phyloP scores from a whole-genome alignment of 2,797 vertebrate genomes.

The Tenualosa thibaudeaui region DNA sequence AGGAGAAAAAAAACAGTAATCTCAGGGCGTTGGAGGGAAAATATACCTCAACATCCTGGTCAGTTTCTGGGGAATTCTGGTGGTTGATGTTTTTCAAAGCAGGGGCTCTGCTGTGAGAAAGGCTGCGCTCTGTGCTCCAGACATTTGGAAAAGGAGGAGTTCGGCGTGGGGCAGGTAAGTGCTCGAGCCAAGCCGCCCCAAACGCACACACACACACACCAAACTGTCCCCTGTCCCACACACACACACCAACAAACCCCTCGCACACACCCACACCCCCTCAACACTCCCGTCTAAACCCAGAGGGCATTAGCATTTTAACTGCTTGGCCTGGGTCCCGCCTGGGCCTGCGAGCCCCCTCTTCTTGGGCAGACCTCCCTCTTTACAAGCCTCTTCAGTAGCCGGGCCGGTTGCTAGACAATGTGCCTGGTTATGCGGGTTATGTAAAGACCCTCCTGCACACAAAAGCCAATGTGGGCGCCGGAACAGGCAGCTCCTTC shows the following conservation, averaged over 20 bases:
- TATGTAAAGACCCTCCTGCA: slow-evolving; percentile 82
- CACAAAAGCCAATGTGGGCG: slow-evolving; percentile 79
- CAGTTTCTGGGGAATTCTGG: slow-evolving; percentile 58
- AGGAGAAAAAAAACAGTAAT: slow-evolving; percentile 37
- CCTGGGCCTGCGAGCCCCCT: slow-evolving; percentile 66
- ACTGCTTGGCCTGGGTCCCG: slow-evolving; percentile 59
- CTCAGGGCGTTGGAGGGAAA: slow-evolving; percentile 60
- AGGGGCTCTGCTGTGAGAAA: slow-evolving; percentile 52
- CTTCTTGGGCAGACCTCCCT: slow-evolving; percentile 27
- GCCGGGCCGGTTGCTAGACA: slow-evolving; percentile 78
- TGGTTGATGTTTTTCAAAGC: slow-evolving; percentile 50
- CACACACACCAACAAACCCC: neutral
- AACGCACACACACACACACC: neutral
- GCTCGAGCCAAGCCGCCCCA: neutral
- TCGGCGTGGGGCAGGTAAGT: slow-evolving; percentile 44
- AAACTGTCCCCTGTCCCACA: neutral
- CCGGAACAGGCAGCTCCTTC: slow-evolving; percentile 76
- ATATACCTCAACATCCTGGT: slow-evolving; percentile 69
- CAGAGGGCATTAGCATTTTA: slow-evolving; percentile 59
- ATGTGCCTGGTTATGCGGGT: slow-evolving; percentile 80
- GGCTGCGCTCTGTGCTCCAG: slow-evolving; percentile 61
- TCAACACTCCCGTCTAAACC: slow-evolving; percentile 29
- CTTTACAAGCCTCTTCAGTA: slow-evolving; percentile 65
- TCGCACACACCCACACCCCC: slow-evolving; percentile 2
- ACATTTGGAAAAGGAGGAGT: slow-evolving; percentile 37